Conservation (phyloP, 2,113 vertebrate species). For the Thoracochromis brauschi region DNA sequence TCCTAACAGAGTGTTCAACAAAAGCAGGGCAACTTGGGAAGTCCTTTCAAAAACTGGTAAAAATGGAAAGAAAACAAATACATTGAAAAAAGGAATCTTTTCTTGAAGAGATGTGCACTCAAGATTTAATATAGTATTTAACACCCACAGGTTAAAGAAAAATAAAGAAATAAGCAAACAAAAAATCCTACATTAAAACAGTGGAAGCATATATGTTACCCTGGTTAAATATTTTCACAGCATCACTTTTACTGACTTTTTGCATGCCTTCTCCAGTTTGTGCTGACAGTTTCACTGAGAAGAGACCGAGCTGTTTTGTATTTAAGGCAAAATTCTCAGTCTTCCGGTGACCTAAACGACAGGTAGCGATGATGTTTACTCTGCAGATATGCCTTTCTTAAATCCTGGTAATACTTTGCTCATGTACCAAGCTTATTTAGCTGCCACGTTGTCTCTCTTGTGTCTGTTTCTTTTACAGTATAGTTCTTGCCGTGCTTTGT, state of each 20-base stretch:
- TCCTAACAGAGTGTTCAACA: not conserved
- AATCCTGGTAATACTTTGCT: conserved; percentile 5
- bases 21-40: not conserved
- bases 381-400: conserved; percentile 2
- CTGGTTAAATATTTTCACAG: not conserved
- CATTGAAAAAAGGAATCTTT: not conserved
- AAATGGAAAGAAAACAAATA: not conserved
- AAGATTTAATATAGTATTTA: not conserved
- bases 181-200: not conserved
- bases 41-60: not conserved
- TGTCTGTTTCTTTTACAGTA: not conserved
- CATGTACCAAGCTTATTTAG: not conserved
- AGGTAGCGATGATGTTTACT: conserved; percentile 13
- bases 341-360: conserved; percentile 2
- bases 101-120: not conserved
- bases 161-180: not conserved
- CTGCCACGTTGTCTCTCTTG: not conserved
- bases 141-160: not conserved
- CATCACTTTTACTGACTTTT: not conserved
- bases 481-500: not conserved
- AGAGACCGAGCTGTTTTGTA: not conserved
- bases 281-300: not conserved
- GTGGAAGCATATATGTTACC: not conserved
- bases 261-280: not conserved
- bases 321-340: not conserved